These are phyloP conservation scores for Limenitis camilla DNA, from an alignment of 2,888 invertebrate species.

Conservation along the genomic window DNA sequence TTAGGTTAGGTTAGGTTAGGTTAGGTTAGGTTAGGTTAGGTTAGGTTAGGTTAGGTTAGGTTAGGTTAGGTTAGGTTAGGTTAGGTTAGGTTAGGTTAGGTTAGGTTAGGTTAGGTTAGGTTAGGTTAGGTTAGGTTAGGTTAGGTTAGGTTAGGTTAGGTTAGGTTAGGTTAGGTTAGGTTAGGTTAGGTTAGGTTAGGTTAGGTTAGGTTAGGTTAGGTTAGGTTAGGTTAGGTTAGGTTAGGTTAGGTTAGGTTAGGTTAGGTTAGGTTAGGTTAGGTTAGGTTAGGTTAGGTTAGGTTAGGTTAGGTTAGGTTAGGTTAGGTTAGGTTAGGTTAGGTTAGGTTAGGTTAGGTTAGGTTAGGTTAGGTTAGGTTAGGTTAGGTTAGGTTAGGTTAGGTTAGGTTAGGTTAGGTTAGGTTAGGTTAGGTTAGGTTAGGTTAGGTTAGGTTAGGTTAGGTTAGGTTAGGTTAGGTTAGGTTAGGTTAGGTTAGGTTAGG, in stretches of 20 bases:
- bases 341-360: too few species aligned
- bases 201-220: neutral
- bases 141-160: neutral
- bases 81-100: slow-evolving; percentile 22
- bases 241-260: too few species aligned
- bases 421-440: slow-evolving; percentile 16
- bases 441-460: slow-evolving; percentile 14
- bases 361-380: too few species aligned
- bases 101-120: slow-evolving; percentile 18
- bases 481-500: slow-evolving; percentile 16
- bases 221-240: neutral
- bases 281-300: too few species aligned
- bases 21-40: slow-evolving; percentile 25
- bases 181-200: slow-evolving; percentile 2
- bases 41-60: slow-evolving; percentile 25
- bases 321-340: too few species aligned
- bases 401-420: slow-evolving; percentile 17
- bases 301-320: too few species aligned
- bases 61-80: slow-evolving; percentile 25
- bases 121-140: neutral
- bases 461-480: slow-evolving; percentile 10
- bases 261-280: too few species aligned
- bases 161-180: slow-evolving; percentile 9
- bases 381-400: too few species aligned
- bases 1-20: slow-evolving; percentile 26